Base-by-base conservation (phyloP, 2,797 vertebrate genomes). In the Cossypha polioptera region DNA sequence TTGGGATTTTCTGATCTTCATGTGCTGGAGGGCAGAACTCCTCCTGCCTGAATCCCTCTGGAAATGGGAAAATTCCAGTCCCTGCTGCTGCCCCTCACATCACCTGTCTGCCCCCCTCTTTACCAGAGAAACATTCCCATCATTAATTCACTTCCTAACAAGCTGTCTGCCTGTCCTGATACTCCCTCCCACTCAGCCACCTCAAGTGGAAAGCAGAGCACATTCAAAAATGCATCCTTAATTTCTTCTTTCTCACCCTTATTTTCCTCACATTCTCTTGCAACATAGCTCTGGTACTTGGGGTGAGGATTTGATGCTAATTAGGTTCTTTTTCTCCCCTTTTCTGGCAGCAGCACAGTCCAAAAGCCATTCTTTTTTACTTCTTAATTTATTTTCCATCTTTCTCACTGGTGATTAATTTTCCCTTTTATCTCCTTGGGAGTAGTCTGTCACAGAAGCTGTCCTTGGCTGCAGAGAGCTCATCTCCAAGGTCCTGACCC, bases 91-190 rank as follows among this genome's bases (percentile, higher is more conserved):
- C 67, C 63, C 80, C 47, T 79, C 33, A 29, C 42, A 14, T n/a
- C 18, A 17, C 79, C 51, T 25, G 8, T 35, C 48, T 90, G 71
- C 58, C 19, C 4, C 53, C 48, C 59, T 55, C 55, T 66, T 78
- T 47, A 17, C 29, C 35, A 66, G 58, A 51, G 67, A 63, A 80
- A 50, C 48, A 22, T 16, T 83, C 40, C 28, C 62, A 13, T 85
- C 76, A 42, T 76, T 95, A 91, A 90, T 86, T 94, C 90, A 61
- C 59, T 92, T 79, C 82, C 86, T 88, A 74, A 61, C 11, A 1
- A 89, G 77, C 53, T 80, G 86, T 88, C 81, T 94, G 92, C 47
- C 65, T 93, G 80, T 87, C 88, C 84, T 92, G 78, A 81, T 57
- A 35, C 79, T 90, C 28, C 69, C 88, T 94, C 95, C 89, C 62